Evolutionary conservation across 2,113 vertebrate species (phyloP).

Genomic region (Scomber scombrus): DNA sequence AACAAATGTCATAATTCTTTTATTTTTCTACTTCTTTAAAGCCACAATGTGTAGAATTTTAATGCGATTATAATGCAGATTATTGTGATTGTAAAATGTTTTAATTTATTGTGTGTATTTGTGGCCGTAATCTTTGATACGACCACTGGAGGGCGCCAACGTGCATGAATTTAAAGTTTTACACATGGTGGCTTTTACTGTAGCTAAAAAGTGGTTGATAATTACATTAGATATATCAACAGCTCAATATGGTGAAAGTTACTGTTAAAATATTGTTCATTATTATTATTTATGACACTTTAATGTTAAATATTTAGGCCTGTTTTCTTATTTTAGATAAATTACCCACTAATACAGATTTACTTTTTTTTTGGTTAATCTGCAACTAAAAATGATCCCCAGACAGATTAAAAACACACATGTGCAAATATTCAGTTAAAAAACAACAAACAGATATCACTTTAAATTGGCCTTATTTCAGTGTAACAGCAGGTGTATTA

Average conservation of each 20-base stretch:
- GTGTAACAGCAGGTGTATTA: neutral
- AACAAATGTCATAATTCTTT: neutral
- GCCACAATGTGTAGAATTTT: slow-evolving; percentile 22
- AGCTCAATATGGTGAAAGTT: neutral
- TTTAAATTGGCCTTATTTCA: slow-evolving; percentile 4
- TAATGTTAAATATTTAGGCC: neutral
- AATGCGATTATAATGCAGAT: neutral
- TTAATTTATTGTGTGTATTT: too few relatives aligned
- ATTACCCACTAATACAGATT: neutral
- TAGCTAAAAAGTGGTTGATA: neutral
- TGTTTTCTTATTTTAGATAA: neutral
- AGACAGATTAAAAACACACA: slow-evolving; percentile 22
- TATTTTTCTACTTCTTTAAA: neutral
- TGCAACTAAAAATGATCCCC: slow-evolving; percentile 9
- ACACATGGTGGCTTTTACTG: neutral
- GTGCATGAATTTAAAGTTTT: neutral
- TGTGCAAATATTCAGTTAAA: slow-evolving; percentile 61
- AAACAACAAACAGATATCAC: slow-evolving; percentile 31
- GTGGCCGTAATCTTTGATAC: too few relatives aligned
- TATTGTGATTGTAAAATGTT: too few relatives aligned
- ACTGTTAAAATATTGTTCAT: too few relatives aligned
- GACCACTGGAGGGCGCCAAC: neutral
- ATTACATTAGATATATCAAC: neutral
- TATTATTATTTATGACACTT: neutral
- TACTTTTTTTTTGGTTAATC: neutral